Conservation (phyloP, 2,888 invertebrate genomes). For the Alloscopus bannaensis region DNA sequence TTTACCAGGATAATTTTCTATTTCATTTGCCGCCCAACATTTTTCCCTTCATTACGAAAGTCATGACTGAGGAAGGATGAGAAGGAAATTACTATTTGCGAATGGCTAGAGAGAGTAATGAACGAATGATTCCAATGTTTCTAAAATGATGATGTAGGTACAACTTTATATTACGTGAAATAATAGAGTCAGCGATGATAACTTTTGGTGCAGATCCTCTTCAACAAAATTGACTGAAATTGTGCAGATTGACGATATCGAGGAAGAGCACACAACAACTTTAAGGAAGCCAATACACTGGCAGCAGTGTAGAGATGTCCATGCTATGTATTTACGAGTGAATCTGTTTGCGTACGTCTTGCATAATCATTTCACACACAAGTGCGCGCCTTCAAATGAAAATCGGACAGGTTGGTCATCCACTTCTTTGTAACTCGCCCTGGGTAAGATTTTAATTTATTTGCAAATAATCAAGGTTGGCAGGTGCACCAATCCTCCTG, state of each 20-base stretch:
- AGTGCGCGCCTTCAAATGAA: no score
- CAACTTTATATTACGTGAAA: constrained; percentile 56
- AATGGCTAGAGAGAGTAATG: constrained; percentile 15
- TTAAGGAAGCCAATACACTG: no score
- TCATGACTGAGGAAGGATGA: constrained; percentile 40
- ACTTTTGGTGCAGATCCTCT: constrained; percentile 7
- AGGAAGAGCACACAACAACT: no score
- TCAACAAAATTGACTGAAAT: no score
- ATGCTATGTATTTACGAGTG: neutral
- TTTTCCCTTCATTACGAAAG: constrained; percentile 36
- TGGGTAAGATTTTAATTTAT: constrained; percentile 51
- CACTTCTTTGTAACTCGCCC: constrained; percentile 13
- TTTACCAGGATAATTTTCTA: no score
- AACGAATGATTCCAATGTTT: constrained; percentile 43
- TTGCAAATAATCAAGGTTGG: constrained; percentile 60
- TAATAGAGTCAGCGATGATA: constrained; percentile 35
- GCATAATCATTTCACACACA: no score
- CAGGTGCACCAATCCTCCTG: constrained; percentile 46
- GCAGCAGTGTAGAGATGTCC: no score
- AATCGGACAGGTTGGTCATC: constrained; percentile 50
- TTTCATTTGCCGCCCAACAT: neutral
- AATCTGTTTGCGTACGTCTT: no score
- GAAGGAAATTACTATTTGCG: constrained; percentile 48
- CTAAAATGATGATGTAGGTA: constrained; percentile 47
- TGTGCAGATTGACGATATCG: no score